Conservation (phyloP, 2,888 invertebrate species). For the Eucriotettix oculatus region DNA sequence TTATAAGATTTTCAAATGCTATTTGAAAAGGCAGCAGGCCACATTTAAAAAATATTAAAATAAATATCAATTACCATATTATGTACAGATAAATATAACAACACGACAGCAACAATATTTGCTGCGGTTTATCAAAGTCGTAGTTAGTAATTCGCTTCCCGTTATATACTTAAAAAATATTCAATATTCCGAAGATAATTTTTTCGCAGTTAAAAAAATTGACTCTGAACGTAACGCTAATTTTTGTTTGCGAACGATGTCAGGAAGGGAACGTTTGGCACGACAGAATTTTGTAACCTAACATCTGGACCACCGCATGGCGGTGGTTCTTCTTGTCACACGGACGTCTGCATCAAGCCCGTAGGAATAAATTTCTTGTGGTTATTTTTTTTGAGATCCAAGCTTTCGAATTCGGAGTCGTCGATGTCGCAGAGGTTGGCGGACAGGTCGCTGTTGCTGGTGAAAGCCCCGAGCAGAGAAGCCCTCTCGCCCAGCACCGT, state of each 20-base stretch:
- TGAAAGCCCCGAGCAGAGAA: conserved; percentile 51
- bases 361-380: conserved; percentile 24
- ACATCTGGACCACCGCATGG: neutral
- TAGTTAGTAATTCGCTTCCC: neutral
- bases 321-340: conserved; percentile 20
- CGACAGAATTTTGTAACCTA: neutral
- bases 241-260: neutral
- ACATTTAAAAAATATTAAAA: neutral
- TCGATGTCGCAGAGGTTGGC: conserved; percentile 84
- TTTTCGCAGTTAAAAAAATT: neutral
- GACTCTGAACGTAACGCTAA: conserved; percentile 3
- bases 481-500: conserved; percentile 43
- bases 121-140: neutral
- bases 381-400: conserved; percentile 24
- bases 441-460: conserved; percentile 73
- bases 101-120: neutral
- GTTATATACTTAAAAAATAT: no score
- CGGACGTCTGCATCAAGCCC: conserved; percentile 28
- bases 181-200: no score
- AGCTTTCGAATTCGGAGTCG: conserved; percentile 53
- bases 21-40: neutral
- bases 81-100: neutral
- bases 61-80: neutral
- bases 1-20: neutral
- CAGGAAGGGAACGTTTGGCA: neutral